Percentiles rank a stretch among this genome's conserved stretches.
These are phyloP conservation scores for Microcebus lehilahytsara DNA, from an alignment of 2,113 vertebrate genomes.

Conservation along the genomic window DNA sequence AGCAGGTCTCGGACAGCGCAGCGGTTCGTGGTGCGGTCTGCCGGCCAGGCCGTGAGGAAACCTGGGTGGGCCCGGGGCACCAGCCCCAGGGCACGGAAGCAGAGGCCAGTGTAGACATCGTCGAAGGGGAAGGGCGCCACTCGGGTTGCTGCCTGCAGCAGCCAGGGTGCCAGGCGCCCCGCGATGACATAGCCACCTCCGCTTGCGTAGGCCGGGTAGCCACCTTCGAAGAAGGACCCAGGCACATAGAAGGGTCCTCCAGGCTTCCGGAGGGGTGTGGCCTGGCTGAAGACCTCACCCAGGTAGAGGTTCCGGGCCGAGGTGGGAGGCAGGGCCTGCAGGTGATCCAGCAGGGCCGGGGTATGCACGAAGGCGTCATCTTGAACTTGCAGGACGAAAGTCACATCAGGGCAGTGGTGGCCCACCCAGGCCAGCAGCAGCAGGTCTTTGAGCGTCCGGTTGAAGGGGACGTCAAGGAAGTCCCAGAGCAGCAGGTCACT, in stretches of 20 bases:
- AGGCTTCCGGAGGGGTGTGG: slow-evolving; percentile 88
- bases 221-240: slow-evolving; percentile 84
- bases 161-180: slow-evolving; percentile 81
- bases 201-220: slow-evolving; percentile 90
- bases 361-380: slow-evolving; percentile 91
- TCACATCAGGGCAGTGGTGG: slow-evolving; percentile 78
- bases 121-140: slow-evolving; percentile 91
- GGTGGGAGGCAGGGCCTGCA: slow-evolving; percentile 78
- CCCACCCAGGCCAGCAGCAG: slow-evolving; percentile 89
- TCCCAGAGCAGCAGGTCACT: slow-evolving; percentile 91
- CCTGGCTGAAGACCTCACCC: slow-evolving; percentile 89
- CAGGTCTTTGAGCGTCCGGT: slow-evolving; percentile 89
- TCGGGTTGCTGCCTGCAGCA: slow-evolving; percentile 77
- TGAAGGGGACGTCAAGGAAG: slow-evolving; percentile 91
- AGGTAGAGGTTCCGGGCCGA: slow-evolving; percentile 85
- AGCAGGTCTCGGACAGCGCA: slow-evolving; percentile 86
- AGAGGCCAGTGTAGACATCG: slow-evolving; percentile 92
- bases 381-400: slow-evolving; percentile 89
- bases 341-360: slow-evolving; percentile 84
- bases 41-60: slow-evolving; percentile 87
- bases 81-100: slow-evolving; percentile 89
- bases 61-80: slow-evolving; percentile 87
- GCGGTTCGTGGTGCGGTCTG: slow-evolving; percentile 80
- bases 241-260: slow-evolving; percentile 91
- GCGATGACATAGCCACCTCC: slow-evolving; percentile 92